Conservation (phyloP, 1,140 invertebrate genomes). For the Odontomachus brunneus region DNA sequence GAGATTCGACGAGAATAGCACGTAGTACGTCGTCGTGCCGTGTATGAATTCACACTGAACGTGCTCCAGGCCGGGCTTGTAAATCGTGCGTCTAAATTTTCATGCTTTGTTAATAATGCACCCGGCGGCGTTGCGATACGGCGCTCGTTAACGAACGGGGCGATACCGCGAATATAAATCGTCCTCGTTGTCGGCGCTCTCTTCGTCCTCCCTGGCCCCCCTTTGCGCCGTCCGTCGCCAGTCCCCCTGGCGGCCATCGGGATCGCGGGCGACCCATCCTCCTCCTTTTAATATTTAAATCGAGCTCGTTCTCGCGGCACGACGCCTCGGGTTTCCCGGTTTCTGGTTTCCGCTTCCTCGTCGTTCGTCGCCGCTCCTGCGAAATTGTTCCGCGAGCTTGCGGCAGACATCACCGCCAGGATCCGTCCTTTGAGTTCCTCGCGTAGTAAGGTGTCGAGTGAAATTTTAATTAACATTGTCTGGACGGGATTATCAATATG, state of each 20-base stretch:
- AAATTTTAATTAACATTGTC: too few species aligned
- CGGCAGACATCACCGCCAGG: background rate
- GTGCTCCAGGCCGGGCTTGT: conserved; percentile 13
- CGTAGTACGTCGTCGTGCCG: background rate
- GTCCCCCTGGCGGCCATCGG: conserved; percentile 31
- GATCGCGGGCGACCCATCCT: conserved; percentile 11
- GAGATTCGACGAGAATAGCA: conserved; percentile 24
- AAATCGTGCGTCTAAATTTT: conserved; percentile 60
- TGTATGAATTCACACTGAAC: conserved; percentile 39
- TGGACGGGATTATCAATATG: too few species aligned
- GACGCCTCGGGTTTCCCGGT: conserved; percentile 42
- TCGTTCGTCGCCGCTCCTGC: background rate
- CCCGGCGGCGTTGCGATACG: conserved; percentile 41
- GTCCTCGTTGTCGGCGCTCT: conserved; percentile 41
- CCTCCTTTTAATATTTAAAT: conserved; percentile 57
- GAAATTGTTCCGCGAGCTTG: conserved; percentile 11
- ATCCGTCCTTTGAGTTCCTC: too few species aligned
- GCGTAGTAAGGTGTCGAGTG: too few species aligned
- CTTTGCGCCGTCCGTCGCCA: conserved; percentile 9
- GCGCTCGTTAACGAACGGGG: conserved; percentile 55
- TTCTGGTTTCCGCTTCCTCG: conserved; percentile 44
- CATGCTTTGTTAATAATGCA: conserved; percentile 61
- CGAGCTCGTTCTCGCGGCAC: conserved; percentile 44
- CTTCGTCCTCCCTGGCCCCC: conserved; percentile 7
- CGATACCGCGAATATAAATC: conserved; percentile 61